Conservation (phyloP, 2,888 invertebrate genomes). For the Fissipunctia ypsillon region DNA sequence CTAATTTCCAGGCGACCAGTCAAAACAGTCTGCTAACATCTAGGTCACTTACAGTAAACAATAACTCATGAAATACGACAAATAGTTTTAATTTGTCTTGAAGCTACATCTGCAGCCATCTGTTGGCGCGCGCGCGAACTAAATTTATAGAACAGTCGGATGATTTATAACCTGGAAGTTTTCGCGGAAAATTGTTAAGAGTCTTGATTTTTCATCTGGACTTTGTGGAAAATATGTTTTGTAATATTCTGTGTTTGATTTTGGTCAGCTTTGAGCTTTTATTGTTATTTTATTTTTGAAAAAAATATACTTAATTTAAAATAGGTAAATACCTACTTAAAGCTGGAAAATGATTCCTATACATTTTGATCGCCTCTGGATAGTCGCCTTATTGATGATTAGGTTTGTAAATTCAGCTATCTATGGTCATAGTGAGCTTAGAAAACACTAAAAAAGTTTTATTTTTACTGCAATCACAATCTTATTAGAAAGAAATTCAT, state of each 20-base stretch:
- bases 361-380: background rate
- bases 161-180: conserved; percentile 52
- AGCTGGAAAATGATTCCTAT: background rate
- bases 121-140: conserved; percentile 62
- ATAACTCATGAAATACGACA: conserved; percentile 56
- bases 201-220: background rate
- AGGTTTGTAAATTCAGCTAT: background rate
- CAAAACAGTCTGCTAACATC: conserved; percentile 62
- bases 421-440: background rate
- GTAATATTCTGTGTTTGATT: background rate
- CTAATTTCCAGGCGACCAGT: conserved; percentile 51
- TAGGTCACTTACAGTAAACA: conserved; percentile 61
- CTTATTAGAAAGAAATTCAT: background rate
- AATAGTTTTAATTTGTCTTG: conserved; percentile 61
- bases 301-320: no score
- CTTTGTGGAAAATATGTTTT: background rate
- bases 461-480: background rate
- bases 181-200: conserved; percentile 19
- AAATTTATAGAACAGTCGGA: conserved; percentile 40
- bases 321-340: no score
- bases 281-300: background rate
- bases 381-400: background rate
- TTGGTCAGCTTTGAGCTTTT: background rate
- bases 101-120: conserved; percentile 64
- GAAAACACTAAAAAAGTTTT: background rate